Evolutionary conservation across 2,888 invertebrate genomes (phyloP).

Genomic region (Pammene fasciana): DNA sequence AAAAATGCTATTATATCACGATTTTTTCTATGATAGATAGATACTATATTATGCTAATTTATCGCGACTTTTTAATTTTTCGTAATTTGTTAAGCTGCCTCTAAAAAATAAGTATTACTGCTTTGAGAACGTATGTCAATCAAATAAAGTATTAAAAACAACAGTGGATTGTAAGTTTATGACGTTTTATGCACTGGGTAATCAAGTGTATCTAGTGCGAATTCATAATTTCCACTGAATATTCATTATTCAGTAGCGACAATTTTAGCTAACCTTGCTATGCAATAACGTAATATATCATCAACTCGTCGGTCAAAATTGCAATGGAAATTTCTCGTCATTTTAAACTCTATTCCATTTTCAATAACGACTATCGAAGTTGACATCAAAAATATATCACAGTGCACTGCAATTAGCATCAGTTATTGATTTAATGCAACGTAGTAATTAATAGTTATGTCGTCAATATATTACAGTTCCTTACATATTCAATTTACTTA

Average conservation of each 20-base stretch:
- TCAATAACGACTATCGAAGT: slow-evolving; percentile 10
- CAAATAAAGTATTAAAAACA: no score
- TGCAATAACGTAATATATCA: slow-evolving; percentile 39
- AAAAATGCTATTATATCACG: no score
- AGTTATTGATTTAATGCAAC: slow-evolving; percentile 58
- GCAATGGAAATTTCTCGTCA: slow-evolving; percentile 6
- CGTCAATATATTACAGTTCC: slow-evolving; percentile 50
- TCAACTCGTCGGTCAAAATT: slow-evolving; percentile 38
- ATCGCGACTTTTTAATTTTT: no score
- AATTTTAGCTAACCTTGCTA: slow-evolving; percentile 32
- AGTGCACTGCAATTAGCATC: slow-evolving; percentile 57
- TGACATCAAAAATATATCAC: slow-evolving; percentile 16
- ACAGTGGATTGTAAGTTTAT: no score
- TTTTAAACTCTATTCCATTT: slow-evolving; percentile 23
- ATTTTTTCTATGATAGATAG: no score
- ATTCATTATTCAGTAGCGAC: slow-evolving; percentile 36
- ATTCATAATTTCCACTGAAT: slow-evolving; percentile 29
- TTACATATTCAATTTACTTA: slow-evolving; percentile 41
- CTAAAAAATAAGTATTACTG: no score
- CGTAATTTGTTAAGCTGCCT: no score
- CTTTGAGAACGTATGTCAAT: no score
- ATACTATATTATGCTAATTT: no score
- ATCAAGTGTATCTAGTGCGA: slow-evolving; percentile 26
- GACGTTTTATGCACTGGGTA: slow-evolving; percentile 1
- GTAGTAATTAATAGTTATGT: slow-evolving; percentile 60